Evolutionary conservation across 2,888 invertebrate genomes (phyloP), one percentile per base, ranked within the genome.

Genomic region (Mystacides longicornis): DNA sequence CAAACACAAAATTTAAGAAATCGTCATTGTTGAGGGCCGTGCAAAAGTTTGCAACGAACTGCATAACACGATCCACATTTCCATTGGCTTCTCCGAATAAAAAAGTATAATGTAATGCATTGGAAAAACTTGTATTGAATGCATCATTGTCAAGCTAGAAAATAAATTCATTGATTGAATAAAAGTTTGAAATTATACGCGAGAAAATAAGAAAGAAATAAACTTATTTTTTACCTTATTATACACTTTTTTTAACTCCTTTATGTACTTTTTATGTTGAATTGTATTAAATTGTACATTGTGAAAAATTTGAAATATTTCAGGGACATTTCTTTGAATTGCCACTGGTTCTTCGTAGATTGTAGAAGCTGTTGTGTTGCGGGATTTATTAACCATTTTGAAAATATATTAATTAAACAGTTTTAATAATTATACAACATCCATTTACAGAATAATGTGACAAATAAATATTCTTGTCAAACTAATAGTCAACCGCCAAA

Each of bases 1-100:
- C 73, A 67, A 86, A 81, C 31, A 86, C 71, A 53, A 78, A 77
- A 59, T 71, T 67, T 14, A 86, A 65, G 62, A 87, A 80, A 14
- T 76, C 76, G 21, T 79, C 77, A 43, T 75, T 74, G 62, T 80
- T 77, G 21, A 85, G 73, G 0, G 81, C 78, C 1, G 81, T 78
- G 48, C 83, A 80, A 69, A 87, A 89, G 59, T 82, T 84, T 0
- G 87, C 82, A 21, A 85, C 81, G 72, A 88, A 90, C 58, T 83
- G 77, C 1, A 90, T 71, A 0, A 82, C 81, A 33, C 84, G 75
- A 63, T 87, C 83, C 0, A 88, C 83, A 64, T 80, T 80, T 7
- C 82, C 79, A 65, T 86, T 84, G 14, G 81, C 79, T 61, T 88
- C 86, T 11, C 81, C 83, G 51, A 81, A 79, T 1, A 82, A 77